phyloP scores from a whole-genome alignment of 2,888 invertebrate species.

The Pachymerium ferrugineum region DNA sequence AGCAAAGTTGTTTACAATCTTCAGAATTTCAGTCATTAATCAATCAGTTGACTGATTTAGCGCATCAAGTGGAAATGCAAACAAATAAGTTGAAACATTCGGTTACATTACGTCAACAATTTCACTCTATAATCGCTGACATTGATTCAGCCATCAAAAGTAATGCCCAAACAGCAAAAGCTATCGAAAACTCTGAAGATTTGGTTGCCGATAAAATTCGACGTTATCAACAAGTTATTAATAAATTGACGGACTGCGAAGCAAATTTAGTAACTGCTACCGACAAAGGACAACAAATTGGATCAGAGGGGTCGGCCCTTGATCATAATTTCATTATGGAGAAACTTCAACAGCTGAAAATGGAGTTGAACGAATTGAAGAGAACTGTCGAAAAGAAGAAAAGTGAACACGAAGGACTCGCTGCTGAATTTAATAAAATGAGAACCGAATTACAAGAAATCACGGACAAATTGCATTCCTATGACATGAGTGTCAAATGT shows the following conservation, averaged over 20 bases:
- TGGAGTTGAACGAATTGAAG: constrained; percentile 70
- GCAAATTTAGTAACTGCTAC: constrained; percentile 77
- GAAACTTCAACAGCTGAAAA: constrained; percentile 77
- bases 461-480: constrained; percentile 73
- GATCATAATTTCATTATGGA: constrained; percentile 83
- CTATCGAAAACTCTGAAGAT: constrained; percentile 76
- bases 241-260: constrained; percentile 84
- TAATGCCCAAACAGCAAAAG: constrained; percentile 75
- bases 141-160: constrained; percentile 81
- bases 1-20: constrained; percentile 44
- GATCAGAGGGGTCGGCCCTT: constrained; percentile 78
- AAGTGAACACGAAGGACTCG: constrained; percentile 78
- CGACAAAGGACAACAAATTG: constrained; percentile 89
- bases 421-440: constrained; percentile 80
- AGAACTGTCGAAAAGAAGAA: constrained; percentile 77
- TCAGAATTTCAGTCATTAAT: constrained; percentile 68
- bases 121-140: constrained; percentile 76
- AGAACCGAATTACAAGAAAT: constrained; percentile 70
- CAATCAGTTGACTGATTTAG: constrained; percentile 76
- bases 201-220: constrained; percentile 80
- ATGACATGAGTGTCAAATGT: constrained; percentile 73
- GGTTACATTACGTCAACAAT: constrained; percentile 76
- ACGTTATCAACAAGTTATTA: constrained; percentile 76
- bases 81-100: constrained; percentile 64
- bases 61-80: constrained; percentile 77